These are phyloP conservation scores for Catocala sponsa DNA, from an alignment of 2,888 invertebrate species.

Conservation along the genomic window DNA sequence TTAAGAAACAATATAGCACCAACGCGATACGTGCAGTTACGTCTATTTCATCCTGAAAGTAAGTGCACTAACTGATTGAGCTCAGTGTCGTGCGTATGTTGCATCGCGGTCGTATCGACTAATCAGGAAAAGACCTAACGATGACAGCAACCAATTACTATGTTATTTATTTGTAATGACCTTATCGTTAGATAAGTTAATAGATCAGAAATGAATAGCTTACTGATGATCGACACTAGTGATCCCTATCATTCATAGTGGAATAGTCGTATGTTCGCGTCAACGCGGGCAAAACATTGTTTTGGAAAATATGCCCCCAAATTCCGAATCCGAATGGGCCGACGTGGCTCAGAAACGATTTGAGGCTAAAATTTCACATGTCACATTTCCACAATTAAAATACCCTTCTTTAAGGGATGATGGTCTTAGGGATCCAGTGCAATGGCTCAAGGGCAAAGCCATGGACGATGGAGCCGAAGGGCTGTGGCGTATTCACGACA, in stretches of 20 bases:
- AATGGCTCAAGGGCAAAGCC: slow-evolving; percentile 90
- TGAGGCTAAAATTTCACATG: slow-evolving; percentile 68
- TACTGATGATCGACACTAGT: background rate
- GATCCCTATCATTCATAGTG: background rate
- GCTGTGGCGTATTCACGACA: slow-evolving; percentile 92
- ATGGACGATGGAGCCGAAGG: slow-evolving; percentile 92
- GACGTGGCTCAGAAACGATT: slow-evolving; percentile 62
- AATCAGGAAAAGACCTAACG: no score
- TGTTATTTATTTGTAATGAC: no score
- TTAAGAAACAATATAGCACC: no score
- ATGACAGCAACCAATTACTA: no score
- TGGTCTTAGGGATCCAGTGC: slow-evolving; percentile 65
- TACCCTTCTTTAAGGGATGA: slow-evolving; percentile 83
- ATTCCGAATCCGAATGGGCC: slow-evolving; percentile 46
- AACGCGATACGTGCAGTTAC: no score
- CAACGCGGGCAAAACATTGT: no score
- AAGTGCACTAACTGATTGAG: no score
- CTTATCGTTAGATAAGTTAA: no score
- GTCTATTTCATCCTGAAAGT: no score
- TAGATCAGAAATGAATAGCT: no score
- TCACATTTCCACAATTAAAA: slow-evolving; percentile 82
- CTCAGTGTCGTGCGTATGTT: no score
- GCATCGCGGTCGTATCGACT: no score
- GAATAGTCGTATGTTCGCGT: background rate
- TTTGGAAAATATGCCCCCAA: slow-evolving; percentile 51